These are phyloP conservation scores for Dryococelus australis DNA, from an alignment of 2,888 invertebrate species.

Conservation along the genomic window DNA sequence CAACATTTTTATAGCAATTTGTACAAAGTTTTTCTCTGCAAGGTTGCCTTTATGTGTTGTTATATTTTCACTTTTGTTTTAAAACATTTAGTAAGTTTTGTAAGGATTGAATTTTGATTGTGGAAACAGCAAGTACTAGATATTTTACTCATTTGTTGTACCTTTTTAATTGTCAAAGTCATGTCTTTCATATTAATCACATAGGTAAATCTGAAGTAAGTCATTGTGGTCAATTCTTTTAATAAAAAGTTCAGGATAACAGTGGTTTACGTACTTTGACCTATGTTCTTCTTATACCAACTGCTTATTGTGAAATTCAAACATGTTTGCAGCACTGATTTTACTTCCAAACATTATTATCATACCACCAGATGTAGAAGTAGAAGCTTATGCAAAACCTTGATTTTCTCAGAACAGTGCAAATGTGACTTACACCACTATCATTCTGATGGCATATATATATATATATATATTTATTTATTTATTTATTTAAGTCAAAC, in stretches of 20 bases:
- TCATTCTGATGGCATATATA: constrained; percentile 5
- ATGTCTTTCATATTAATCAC: not conserved
- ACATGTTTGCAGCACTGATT: not conserved
- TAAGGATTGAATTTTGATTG: not conserved
- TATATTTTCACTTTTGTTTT: not conserved
- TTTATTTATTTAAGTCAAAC: too few species aligned
- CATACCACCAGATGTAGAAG: not conserved
- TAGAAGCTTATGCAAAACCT: constrained; percentile 16
- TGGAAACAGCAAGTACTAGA: not conserved
- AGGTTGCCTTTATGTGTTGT: not conserved
- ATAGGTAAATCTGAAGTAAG: constrained; percentile 10
- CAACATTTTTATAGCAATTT: not conserved
- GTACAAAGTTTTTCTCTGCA: not conserved
- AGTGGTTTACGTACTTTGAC: not conserved
- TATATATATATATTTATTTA: too few species aligned
- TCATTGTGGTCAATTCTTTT: not conserved
- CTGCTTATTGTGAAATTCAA: not conserved
- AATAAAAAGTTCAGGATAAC: not conserved
- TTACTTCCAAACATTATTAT: not conserved
- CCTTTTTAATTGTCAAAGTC: not conserved
- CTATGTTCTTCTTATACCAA: not conserved
- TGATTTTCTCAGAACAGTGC: not conserved
- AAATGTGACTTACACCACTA: not conserved
- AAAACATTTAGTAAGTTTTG: too few species aligned
- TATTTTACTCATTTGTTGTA: not conserved